Evolutionary conservation across 2,888 invertebrate species (phyloP), one percentile per base, ranked within the genome.

Genomic region (Sipha maydis): DNA sequence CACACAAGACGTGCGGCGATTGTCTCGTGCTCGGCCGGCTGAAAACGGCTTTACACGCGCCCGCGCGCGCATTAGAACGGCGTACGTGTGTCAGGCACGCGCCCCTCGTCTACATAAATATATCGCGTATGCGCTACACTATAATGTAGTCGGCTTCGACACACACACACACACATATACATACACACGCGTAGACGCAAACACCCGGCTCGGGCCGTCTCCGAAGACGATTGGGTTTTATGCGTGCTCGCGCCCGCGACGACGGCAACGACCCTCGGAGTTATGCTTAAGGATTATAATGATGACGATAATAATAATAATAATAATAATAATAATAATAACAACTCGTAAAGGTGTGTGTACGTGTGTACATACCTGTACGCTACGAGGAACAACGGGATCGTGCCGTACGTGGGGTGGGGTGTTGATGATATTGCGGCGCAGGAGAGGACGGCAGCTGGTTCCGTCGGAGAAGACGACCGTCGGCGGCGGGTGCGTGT

Each of bases 21-120:
- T 86, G 86, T 86, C 86, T 79, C 86, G 86, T 86, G 86, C 86
- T 79, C 76, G 76, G 86, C 78, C 86, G 41, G 79, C 86, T 86
- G 86, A 80, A 86, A 86, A 86, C 73, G 31, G 54, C 11, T 38
- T 25, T 21, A 41, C 28, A 38, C 34, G 34, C 84, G 76, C 25
- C 76, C 71, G 38, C 83, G 34, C 34, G 9, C n/a, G 19, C 14
- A 48, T 48, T 48, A 14, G 48, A 48, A 48, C 48, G 48, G 41
- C 14, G 3, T 48, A 75, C 83, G 83, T 84, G 84, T 76, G 84
- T 84, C 84, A 41, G 84, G 84, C 84, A 84, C 84, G 84, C 84
- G 84, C 84, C 84, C 84, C 31, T 76, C 83, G 83, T 75, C 73
- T 71, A 83, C 31, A 9, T 28, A 25, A 21, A 61, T 0, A 56